Percentiles rank a stretch among this genome's conserved stretches.
phyloP scores from a whole-genome alignment of 2,113 vertebrate species.

The Triplophysa rosa region DNA sequence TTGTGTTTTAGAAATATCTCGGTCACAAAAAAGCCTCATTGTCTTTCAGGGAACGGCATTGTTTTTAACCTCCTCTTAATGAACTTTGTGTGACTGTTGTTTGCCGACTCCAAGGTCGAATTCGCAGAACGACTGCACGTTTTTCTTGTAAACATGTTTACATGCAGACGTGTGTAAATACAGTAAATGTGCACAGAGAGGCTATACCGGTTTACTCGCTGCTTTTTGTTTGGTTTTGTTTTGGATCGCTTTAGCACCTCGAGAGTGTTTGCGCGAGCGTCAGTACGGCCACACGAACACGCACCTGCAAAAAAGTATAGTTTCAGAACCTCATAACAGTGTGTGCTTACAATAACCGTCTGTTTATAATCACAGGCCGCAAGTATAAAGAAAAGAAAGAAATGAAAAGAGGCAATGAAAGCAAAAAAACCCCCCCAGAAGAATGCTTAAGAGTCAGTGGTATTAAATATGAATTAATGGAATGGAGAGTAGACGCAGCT shows the following conservation, averaged over 20 bases:
- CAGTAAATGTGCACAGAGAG: conserved; percentile 63
- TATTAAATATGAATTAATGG: conserved; percentile 78
- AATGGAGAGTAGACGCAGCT: conserved; percentile 71
- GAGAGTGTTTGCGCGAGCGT: conserved; percentile 20
- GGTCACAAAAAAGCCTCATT: neutral
- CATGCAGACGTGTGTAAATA: conserved; percentile 69
- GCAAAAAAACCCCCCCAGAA: conserved; percentile 44
- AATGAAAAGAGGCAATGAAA: conserved; percentile 42
- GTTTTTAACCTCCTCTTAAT: conserved; percentile 58
- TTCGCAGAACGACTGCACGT: conserved; percentile 68
- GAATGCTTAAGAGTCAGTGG: conserved; percentile 51
- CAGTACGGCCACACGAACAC: neutral
- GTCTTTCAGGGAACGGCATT: conserved; percentile 40
- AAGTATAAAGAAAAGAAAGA: conserved; percentile 19
- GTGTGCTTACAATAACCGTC: conserved; percentile 54
- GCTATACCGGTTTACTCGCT: conserved; percentile 45
- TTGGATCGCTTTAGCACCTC: conserved; percentile 36
- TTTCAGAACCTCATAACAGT: conserved; percentile 55
- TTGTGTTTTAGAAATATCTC: conserved; percentile 8
- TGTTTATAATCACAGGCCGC: conserved; percentile 16
- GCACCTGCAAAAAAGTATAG: conserved; percentile 43
- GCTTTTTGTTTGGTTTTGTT: conserved; percentile 28
- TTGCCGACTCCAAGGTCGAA: conserved; percentile 73
- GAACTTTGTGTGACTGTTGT: conserved; percentile 71
- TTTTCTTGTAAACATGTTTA: conserved; percentile 75